Evolutionary conservation across 2,113 vertebrate species (phyloP).

Genomic region (Antennarius striatus): DNA sequence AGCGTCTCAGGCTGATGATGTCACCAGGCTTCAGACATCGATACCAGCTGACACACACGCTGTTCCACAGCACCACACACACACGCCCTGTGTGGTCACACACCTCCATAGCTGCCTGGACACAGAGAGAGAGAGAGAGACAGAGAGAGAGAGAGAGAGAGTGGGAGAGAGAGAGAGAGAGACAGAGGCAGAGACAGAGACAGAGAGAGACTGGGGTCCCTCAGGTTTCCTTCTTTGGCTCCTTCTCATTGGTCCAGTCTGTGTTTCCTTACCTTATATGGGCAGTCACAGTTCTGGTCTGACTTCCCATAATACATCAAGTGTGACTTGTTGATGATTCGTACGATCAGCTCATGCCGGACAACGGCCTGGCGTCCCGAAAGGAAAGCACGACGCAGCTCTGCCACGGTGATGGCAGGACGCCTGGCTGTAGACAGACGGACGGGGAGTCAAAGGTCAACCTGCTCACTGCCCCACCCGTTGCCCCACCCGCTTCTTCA

Average conservation of each 20-base stretch:
- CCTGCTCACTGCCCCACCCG: too few relatives aligned
- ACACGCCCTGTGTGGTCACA: constrained; percentile 71
- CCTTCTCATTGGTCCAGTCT: not conserved
- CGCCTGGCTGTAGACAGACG: constrained; percentile 1
- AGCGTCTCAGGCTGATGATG: constrained; percentile 70
- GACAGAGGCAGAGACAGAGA: too few relatives aligned
- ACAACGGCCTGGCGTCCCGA: constrained; percentile 5
- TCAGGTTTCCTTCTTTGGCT: not conserved
- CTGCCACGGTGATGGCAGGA: constrained; percentile 21
- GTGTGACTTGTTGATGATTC: constrained; percentile 74
- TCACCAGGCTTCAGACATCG: constrained; percentile 69
- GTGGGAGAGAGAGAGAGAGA: too few relatives aligned
- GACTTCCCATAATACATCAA: constrained; percentile 77
- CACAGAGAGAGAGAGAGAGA: too few relatives aligned
- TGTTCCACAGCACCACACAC: constrained; percentile 80
- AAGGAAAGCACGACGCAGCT: constrained; percentile 51
- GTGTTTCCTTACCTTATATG: constrained; percentile 74
- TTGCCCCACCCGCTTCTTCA: too few relatives aligned
- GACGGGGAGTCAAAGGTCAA: not conserved
- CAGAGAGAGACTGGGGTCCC: not conserved
- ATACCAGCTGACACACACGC: constrained; percentile 78
- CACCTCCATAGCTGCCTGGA: constrained; percentile 73
- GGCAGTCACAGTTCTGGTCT: constrained; percentile 72
- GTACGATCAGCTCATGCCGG: constrained; percentile 57
- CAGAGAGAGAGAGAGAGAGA: too few relatives aligned